Percentiles rank a stretch among this genome's conserved stretches.
phyloP scores from a whole-genome alignment of 2,113 vertebrate species.

The Oreochromis tanganicae region DNA sequence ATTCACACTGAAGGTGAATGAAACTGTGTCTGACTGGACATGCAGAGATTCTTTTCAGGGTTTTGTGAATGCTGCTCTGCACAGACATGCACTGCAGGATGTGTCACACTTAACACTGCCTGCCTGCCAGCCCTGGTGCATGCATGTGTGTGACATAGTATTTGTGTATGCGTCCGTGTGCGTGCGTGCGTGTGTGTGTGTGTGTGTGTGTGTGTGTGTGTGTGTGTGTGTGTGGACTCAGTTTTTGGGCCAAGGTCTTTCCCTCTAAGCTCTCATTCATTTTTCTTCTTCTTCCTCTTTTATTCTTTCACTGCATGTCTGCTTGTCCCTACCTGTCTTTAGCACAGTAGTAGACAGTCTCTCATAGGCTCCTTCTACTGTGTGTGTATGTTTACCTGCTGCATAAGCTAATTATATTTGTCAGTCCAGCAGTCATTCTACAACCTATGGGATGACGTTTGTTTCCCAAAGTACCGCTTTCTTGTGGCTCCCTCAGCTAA shows the following conservation, averaged over 20 bases:
- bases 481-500: background rate
- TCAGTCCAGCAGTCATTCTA: background rate
- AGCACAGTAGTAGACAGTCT: background rate
- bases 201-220: accelerated
- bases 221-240: background rate
- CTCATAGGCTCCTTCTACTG: background rate
- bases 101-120: background rate
- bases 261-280: background rate
- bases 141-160: background rate
- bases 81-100: background rate
- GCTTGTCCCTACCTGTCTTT: background rate
- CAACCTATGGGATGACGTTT: background rate
- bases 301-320: background rate
- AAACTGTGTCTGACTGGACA: background rate
- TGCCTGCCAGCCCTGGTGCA: background rate
- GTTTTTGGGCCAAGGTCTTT: constrained; percentile 65
- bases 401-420: constrained; percentile 43
- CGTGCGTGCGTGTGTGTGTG: accelerated
- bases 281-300: background rate
- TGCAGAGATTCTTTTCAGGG: background rate
- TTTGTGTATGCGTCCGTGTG: background rate
- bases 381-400: background rate
- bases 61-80: background rate
- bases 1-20: background rate
- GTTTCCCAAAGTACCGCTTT: constrained; percentile 8